These are phyloP conservation scores for Haliaeetus leucogaster DNA, from an alignment of 2,113 vertebrate species.

Conservation along the genomic window DNA sequence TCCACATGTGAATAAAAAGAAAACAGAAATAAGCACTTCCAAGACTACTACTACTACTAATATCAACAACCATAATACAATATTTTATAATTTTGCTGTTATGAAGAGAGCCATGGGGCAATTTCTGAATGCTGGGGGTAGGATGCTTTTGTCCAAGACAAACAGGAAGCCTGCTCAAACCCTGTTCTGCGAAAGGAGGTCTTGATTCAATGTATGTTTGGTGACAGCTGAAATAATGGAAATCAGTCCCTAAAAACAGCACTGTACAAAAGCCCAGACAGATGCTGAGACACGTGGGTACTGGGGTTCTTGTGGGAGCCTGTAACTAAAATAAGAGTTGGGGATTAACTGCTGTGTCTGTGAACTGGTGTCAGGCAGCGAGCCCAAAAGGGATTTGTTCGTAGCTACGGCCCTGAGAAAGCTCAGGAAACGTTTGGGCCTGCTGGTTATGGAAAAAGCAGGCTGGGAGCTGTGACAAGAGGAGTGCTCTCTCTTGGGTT, in stretches of 20 bases:
- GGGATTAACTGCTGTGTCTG: neutral
- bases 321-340: neutral
- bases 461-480: neutral
- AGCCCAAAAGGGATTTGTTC: neutral
- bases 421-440: neutral
- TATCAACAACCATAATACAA: neutral
- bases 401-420: neutral
- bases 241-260: neutral
- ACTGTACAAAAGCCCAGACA: neutral
- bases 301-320: neutral
- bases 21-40: neutral
- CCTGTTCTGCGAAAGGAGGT: neutral
- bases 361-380: neutral
- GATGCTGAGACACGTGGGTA: neutral
- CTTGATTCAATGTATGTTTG: neutral
- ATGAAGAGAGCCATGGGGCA: neutral
- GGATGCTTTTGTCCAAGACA: neutral
- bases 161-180: neutral
- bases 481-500: neutral
- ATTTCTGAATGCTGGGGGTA: neutral
- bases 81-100: neutral
- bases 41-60: neutral
- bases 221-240: neutral
- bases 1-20: neutral
- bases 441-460: neutral